A percentile compares a stretch with the other conserved stretches of the same genome.
Conservation (phyloP, 2,113 vertebrate genomes). For the Podarcis cretensis region DNA sequence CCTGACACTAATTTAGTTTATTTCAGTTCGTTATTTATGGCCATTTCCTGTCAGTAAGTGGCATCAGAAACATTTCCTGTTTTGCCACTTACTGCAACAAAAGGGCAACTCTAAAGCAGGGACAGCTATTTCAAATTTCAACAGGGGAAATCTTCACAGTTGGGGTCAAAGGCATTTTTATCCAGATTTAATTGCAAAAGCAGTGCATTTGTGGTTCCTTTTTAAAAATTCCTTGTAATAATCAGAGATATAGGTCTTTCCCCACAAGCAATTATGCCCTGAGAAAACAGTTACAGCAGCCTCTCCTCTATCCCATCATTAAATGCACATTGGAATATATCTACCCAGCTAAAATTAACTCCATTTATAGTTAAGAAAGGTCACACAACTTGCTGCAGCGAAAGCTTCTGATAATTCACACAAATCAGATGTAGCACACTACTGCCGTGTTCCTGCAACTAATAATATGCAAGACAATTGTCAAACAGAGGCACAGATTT, state of each 20-base stretch:
- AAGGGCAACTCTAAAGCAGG: background rate
- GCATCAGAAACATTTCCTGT: background rate
- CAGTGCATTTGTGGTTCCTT: background rate
- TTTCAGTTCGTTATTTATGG: background rate
- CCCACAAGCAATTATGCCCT: background rate
- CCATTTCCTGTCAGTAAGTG: background rate
- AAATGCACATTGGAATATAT: conserved; percentile 16
- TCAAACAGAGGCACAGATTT: background rate
- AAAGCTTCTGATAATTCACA: conserved; percentile 2
- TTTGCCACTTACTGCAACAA: background rate
- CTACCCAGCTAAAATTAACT: conserved; percentile 14
- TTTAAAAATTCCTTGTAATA: background rate
- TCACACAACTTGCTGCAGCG: background rate
- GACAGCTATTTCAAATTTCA: background rate
- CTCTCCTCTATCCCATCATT: background rate
- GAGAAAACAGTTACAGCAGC: conserved; percentile 2
- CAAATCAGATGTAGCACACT: background rate
- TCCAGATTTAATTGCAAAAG: background rate
- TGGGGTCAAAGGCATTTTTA: background rate
- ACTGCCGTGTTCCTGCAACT: background rate
- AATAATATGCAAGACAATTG: background rate
- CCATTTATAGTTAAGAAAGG: conserved; percentile 17
- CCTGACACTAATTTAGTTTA: background rate
- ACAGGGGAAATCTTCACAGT: background rate
- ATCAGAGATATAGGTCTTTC: background rate